A percentile compares a stretch with the other conserved stretches of the same genome.
These are phyloP conservation scores for Ypsolopha sequella DNA, from an alignment of 2,888 invertebrate genomes.

Conservation along the genomic window DNA sequence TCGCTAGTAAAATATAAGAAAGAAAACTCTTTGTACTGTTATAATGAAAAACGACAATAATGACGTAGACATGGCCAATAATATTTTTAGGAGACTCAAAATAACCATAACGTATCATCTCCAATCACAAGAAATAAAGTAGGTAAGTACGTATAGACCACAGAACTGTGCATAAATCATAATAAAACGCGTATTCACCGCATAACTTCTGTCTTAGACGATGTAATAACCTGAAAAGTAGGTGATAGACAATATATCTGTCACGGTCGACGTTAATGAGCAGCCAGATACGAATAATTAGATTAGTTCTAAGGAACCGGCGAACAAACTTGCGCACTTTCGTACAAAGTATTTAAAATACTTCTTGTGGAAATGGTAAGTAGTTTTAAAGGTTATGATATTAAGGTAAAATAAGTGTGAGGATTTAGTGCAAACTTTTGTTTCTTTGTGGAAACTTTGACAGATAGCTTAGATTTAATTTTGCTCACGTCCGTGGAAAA, in stretches of 20 bases:
- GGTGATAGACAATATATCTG: slow-evolving; percentile 36
- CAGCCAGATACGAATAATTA: slow-evolving; percentile 30
- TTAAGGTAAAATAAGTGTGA: no score
- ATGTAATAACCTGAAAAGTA: slow-evolving; percentile 23
- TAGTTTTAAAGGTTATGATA: no score
- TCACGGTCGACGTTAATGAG: slow-evolving; percentile 37
- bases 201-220: slow-evolving; percentile 11
- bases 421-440: no score
- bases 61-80: not conserved
- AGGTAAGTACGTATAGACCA: slow-evolving; percentile 16
- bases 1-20: no score
- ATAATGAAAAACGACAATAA: not conserved
- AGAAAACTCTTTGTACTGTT: not conserved
- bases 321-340: no score
- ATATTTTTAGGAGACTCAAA: not conserved
- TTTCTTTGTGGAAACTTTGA: no score
- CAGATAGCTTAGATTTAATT: no score
- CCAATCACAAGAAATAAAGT: not conserved
- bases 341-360: no score
- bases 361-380: no score
- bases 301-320: slow-evolving; percentile 24
- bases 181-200: slow-evolving; percentile 15
- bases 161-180: slow-evolving; percentile 32
- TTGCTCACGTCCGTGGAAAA: no score
- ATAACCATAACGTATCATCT: not conserved